Evolutionary conservation across 2,113 vertebrate species (phyloP).

Genomic region (Silurus asotus): DNA sequence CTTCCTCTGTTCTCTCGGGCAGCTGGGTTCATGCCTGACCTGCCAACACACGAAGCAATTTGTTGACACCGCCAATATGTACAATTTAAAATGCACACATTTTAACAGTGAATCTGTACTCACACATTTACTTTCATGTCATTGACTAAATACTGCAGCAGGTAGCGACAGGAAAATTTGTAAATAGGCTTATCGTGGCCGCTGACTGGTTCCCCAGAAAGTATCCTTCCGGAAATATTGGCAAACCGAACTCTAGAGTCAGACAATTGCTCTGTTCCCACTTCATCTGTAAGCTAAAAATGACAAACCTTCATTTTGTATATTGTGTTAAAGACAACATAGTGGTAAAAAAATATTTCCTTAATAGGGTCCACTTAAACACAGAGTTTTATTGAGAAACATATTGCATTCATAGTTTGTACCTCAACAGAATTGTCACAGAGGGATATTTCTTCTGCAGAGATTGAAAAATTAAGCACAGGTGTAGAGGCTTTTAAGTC

Average conservation of each 20-base stretch:
- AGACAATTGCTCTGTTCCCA: slow-evolving; percentile 65
- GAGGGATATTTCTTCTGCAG: slow-evolving; percentile 34
- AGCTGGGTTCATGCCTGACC: slow-evolving; percentile 57
- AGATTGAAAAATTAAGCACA: slow-evolving; percentile 70
- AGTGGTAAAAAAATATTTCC: background rate
- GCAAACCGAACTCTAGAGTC: slow-evolving; percentile 71
- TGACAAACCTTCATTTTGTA: background rate
- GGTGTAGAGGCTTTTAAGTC: slow-evolving; percentile 63
- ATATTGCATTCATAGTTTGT: slow-evolving; percentile 4
- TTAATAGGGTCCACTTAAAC: slow-evolving; percentile 40
- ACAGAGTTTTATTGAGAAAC: background rate
- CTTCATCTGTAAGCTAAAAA: slow-evolving; percentile 58
- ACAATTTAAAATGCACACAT: background rate
- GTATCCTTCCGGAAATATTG: slow-evolving; percentile 72
- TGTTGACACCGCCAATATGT: background rate
- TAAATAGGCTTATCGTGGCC: slow-evolving; percentile 72
- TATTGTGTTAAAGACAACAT: background rate
- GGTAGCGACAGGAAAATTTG: slow-evolving; percentile 75
- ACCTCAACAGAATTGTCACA: slow-evolving; percentile 60
- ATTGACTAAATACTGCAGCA: slow-evolving; percentile 74
- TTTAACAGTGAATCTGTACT: slow-evolving; percentile 28
- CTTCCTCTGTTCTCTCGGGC: slow-evolving; percentile 73
- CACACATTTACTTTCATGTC: slow-evolving; percentile 73
- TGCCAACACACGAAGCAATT: slow-evolving; percentile 23
- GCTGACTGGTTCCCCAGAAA: slow-evolving; percentile 60